phyloP scores from a whole-genome alignment of 2,888 invertebrate genomes.

The Branchellion lobata region DNA sequence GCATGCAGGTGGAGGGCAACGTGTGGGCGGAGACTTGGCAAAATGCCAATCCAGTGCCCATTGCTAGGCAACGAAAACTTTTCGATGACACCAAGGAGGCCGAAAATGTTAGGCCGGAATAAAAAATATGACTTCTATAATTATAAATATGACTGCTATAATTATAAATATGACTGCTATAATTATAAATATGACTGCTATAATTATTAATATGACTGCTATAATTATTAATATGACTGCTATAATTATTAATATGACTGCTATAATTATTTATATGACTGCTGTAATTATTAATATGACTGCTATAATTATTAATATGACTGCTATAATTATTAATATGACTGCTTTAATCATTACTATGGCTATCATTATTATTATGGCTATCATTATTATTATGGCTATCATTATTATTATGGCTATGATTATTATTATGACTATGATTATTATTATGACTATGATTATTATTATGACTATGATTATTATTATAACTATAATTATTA shows the following conservation, averaged over 20 bases:
- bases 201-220: background rate
- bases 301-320: background rate
- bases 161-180: background rate
- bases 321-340: background rate
- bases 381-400: background rate
- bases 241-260: background rate
- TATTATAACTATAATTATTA: background rate
- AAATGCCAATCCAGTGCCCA: conserved; percentile 83
- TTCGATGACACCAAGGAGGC: conserved; percentile 95
- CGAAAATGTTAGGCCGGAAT: conserved; percentile 72
- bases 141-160: background rate
- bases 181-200: background rate
- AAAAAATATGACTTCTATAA: background rate
- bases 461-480: background rate
- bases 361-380: background rate
- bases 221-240: background rate
- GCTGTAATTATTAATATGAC: no score
- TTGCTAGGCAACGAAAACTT: conserved; percentile 81
- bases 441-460: no score
- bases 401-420: no score
- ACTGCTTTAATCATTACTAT: background rate
- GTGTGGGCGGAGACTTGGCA: conserved; percentile 91
- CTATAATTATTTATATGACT: no score
- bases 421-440: no score
- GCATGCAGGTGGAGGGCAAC: conserved; percentile 87